These are phyloP conservation scores for Menidia beryllina DNA, from an alignment of 2,113 vertebrate genomes.

Conservation along the genomic window DNA sequence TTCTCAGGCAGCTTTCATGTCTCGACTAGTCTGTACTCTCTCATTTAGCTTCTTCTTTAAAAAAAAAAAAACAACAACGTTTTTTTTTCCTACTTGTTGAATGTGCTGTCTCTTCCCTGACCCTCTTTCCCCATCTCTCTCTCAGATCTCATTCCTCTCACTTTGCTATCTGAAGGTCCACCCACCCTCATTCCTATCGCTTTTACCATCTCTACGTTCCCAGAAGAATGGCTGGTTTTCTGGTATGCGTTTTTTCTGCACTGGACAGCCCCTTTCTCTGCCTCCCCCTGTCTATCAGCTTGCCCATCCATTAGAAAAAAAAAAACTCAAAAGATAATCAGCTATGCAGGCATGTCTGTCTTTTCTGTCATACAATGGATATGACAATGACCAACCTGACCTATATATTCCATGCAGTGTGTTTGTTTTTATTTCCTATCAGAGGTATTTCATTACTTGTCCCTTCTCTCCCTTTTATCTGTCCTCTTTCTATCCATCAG, in stretches of 20 bases:
- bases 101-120: slow-evolving; percentile 24
- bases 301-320: slow-evolving; percentile 23
- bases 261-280: slow-evolving; percentile 29
- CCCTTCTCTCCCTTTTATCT: background rate
- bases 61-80: too few species aligned
- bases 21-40: slow-evolving; percentile 67
- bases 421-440: slow-evolving; percentile 19
- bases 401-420: slow-evolving; percentile 50
- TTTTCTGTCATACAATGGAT: slow-evolving; percentile 8
- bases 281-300: slow-evolving; percentile 13
- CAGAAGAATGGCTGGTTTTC: slow-evolving; percentile 54
- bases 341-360: slow-evolving; percentile 6
- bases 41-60: slow-evolving; percentile 11
- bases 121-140: slow-evolving; percentile 40
- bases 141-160: slow-evolving; percentile 66
- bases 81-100: background rate
- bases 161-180: slow-evolving; percentile 60
- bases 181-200: slow-evolving; percentile 79
- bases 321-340: slow-evolving; percentile 4
- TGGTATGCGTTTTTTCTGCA: slow-evolving; percentile 39
- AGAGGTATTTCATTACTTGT: slow-evolving; percentile 38
- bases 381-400: slow-evolving; percentile 45
- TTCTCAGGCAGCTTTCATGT: slow-evolving; percentile 62
- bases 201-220: slow-evolving; percentile 69
- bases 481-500: slow-evolving; percentile 65